Evolutionary conservation across 2,888 invertebrate genomes (phyloP), one percentile per base, ranked within the genome.

Genomic region (Sinotaia quadrata): DNA sequence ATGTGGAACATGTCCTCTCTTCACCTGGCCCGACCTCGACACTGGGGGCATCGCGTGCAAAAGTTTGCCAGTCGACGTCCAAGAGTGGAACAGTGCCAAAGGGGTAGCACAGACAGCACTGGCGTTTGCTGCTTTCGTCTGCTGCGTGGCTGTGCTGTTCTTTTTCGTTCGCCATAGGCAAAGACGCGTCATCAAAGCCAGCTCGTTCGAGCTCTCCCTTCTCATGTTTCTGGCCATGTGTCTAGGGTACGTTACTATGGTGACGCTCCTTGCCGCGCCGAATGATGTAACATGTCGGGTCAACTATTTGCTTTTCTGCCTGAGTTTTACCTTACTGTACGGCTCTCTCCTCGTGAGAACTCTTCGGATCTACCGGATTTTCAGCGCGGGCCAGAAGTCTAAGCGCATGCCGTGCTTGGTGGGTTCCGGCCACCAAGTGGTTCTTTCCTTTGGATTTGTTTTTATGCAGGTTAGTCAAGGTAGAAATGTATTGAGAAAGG

Each of bases 111-210:
- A 69, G n/a, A 37, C 72, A 0, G 27, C 34, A 7, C 49, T 72
- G 31, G 56, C 71, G 0, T 8, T 36, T 12, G 29, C 67, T 2
- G 71, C 73, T 7, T 51, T 73, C 10, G 12, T 61, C 0, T 27
- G n/a, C 12, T 37, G 66, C 12, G 1, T 63, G 8, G 33, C 59
- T 5, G 49, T 72, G 2, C 60, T 62, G 2, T 41, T 41, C 2
- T 61, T 61, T 34, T 78, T 68, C 59, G 27, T 72, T 24, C 34
- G 54, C n/a, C 60, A 68, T 49, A 66, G 75, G 27, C 57, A 75
- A 5, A 69, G 73, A 29, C 71, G 78, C 7, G 72, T 83, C 33
- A 84, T 85, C 65, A 84, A 84, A 67, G 83, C 85, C 4, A 76
- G 80, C 0, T 80, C 81, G 49, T 66, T 79, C n/a, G 83, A 82